Conservation (phyloP, 2,113 vertebrate species). For the Chelonoidis abingdonii region DNA sequence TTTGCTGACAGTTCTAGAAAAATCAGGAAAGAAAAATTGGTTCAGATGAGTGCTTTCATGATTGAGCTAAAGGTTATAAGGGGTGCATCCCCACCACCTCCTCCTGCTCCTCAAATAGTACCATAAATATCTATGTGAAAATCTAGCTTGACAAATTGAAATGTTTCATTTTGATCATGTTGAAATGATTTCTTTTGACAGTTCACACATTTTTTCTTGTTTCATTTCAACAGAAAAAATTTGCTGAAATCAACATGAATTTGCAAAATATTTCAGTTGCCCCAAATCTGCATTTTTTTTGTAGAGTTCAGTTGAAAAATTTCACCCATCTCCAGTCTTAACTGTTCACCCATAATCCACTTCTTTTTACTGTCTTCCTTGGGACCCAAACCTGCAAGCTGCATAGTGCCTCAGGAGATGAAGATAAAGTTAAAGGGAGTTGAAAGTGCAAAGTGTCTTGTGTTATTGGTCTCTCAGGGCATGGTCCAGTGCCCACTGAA, state of each 20-base stretch:
- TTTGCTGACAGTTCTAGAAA: not conserved
- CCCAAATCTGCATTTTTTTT: not conserved
- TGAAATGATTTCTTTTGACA: not conserved
- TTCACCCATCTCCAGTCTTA: not conserved
- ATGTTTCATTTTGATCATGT: not conserved
- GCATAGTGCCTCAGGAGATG: not conserved
- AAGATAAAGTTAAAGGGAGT: not conserved
- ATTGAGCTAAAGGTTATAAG: not conserved
- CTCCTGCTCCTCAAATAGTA: not conserved
- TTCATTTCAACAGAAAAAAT: not conserved
- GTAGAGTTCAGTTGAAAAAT: not conserved
- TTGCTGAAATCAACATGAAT: not conserved
- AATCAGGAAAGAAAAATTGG: not conserved
- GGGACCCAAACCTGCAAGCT: not conserved
- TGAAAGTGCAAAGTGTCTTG: rapidly evolving
- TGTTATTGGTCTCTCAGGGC: not conserved
- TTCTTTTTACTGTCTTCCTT: not conserved
- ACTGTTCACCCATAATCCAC: not conserved
- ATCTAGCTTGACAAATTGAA: not conserved
- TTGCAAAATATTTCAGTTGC: not conserved
- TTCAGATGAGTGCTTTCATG: not conserved
- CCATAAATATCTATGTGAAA: not conserved
- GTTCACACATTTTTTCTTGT: not conserved
- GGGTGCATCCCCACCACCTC: not conserved
- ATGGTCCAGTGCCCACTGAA: not conserved